Base-by-base conservation (phyloP, 2,113 vertebrate genomes). In the Melanerpes aurifrons region DNA sequence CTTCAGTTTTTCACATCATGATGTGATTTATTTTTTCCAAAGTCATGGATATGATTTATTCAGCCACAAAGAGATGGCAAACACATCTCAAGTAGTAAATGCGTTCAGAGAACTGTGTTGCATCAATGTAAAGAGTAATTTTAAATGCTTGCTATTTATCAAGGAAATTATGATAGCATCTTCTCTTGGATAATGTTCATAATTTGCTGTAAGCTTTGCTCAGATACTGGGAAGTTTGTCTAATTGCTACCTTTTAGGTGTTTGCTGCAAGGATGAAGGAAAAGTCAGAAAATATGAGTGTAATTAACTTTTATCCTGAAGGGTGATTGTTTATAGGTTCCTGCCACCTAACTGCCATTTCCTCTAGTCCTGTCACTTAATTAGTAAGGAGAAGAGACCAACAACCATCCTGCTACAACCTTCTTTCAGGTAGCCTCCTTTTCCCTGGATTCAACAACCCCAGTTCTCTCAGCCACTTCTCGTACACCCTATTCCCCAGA, bases 141-240 rank as follows among this genome's bases (percentile, higher is more conserved):
- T 70, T 47, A 91, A 94, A 47, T 80, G 12, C 58, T 80, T 87
- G 50, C 64, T 90, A 92, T 85, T 90, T 64, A 79, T 22, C 40
- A 84, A 81, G 71, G 63, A 82, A 72, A 63, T 2, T 0, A 74
- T 87, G 21, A 63, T 72, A 66, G 31, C 13, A 61, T 72, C 67
- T 86, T 85, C n/a, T 69, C 24, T 87, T 90, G 43, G 63, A 37
- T 87, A 74, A 58, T 0, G 1, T n/a, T 83, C 4, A 17, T 64
- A 58, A 88, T 74, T 89, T 63, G 6, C 61, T 58, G 22, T 68
- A 71, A 84, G 45, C 35, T 90, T 71, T 86, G 50, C n/a, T 70
- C 0, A 0, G 15, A 59, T 73, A 63, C 9, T 83, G 21, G 37
- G 78, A 93, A 84, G 86, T 0, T 0, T 22, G 12, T 81, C 24